Base-by-base conservation (phyloP, 2,113 vertebrate species). In the Micronisus gabar region DNA sequence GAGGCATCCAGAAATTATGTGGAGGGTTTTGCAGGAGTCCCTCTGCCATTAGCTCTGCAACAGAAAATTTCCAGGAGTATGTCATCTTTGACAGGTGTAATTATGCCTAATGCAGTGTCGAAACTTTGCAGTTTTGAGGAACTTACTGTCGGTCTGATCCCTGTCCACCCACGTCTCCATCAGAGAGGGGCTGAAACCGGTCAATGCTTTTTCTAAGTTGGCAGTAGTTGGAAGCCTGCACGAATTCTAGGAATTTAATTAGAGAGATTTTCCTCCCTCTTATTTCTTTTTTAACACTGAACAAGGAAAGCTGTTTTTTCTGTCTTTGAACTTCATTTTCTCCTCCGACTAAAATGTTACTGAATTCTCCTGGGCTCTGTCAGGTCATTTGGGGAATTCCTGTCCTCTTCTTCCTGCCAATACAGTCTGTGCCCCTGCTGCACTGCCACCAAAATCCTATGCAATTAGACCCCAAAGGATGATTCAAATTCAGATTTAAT, bases 401-500 rank as follows among this genome's bases (percentile, higher is more conserved):
- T 82, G 27, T 66, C 53, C 66, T 93, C 65, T 63, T 74, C 89
- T 88, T 95, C 61, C 58, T 75, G 30, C 45, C 63, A 68, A 58
- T 38, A 13, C 5, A 7, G 32, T 73, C 67, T 40, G 45, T 73
- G 71, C 66, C 40, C 74, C 63, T 80, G 86, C 81, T 66, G 62
- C 72, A 84, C 65, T 32, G 56, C n/a, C 70, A 58, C 89, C 79
- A 90, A 78, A 96, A 96, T 94, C 93, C 91, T 90, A 50, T 32
- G 17, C 85, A 90, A 96, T 97, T 96, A 95, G 89, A 86, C 87
- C 85, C 89, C 91, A 96, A 90, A 97, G 71, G 89, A 82, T 61
- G 79, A 94, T 90, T 71, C 59, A 86, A 91, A 96, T 88, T 92
- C 95, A 81, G 84, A 86, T 96, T 94, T 93, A 86, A 96, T 96